Percentiles rank a stretch among this genome's conserved stretches.
These are phyloP conservation scores for Poecilus cupreus DNA, from an alignment of 2,888 invertebrate species.

Conservation along the genomic window DNA sequence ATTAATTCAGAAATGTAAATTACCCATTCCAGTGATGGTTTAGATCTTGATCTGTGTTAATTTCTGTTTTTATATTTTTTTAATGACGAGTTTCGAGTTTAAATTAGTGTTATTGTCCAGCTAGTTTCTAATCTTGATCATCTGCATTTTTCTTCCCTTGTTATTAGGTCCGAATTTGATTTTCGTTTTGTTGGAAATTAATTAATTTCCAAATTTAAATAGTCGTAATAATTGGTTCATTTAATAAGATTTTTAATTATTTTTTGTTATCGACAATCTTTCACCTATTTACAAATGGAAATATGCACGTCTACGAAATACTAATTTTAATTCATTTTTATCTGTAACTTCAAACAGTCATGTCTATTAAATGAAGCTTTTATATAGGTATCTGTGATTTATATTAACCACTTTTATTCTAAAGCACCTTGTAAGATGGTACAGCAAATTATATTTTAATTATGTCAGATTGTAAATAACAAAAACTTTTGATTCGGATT, in stretches of 20 bases:
- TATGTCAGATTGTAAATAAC: no score
- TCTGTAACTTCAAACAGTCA: no score
- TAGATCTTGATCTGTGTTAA: constrained; percentile 17
- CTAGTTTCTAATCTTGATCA: background rate
- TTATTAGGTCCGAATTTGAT: background rate
- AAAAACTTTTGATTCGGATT: no score
- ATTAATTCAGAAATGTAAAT: constrained; percentile 35
- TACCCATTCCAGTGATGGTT: constrained; percentile 7
- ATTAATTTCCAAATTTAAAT: background rate
- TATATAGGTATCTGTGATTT: no score
- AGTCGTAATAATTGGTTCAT: background rate
- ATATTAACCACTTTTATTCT: no score
- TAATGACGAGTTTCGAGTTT: constrained; percentile 23
- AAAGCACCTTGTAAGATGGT: no score
- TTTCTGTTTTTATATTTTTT: constrained; percentile 12
- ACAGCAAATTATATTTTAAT: no score
- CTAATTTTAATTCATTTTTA: no score
- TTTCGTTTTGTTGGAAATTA: constrained; percentile 10
- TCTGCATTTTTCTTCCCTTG: background rate
- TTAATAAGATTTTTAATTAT: background rate
- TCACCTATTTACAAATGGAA: no score
- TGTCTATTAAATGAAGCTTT: no score
- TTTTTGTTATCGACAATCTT: background rate
- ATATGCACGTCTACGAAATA: no score
- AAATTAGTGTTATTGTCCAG: constrained; percentile 13